Percentiles rank a stretch among this genome's conserved stretches.
Conservation (phyloP, 2,888 invertebrate species). For the Hesperia comma region DNA sequence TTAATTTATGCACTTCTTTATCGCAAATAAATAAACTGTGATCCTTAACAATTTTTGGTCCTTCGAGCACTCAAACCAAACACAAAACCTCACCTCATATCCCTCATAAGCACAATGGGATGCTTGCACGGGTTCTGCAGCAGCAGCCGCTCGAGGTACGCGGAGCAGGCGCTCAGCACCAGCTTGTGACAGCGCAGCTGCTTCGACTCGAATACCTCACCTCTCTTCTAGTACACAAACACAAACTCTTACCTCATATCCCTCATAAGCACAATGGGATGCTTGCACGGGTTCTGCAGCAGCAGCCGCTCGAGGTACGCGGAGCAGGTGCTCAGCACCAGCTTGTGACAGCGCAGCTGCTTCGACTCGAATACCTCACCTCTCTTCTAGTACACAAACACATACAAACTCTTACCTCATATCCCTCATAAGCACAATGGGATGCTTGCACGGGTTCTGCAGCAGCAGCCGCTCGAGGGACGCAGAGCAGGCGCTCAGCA, state of each 20-base stretch:
- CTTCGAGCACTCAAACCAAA: neutral
- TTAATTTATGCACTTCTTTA: too few species aligned
- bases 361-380: too few species aligned
- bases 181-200: conserved; percentile 94
- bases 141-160: conserved; percentile 91
- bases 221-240: too few species aligned
- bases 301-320: conserved; percentile 92
- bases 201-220: conserved; percentile 93
- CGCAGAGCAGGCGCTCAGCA: conserved; percentile 92
- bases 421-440: conserved; percentile 92
- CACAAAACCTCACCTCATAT: conserved; percentile 90
- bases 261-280: conserved; percentile 92
- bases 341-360: conserved; percentile 93
- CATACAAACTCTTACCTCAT: too few species aligned
- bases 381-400: too few species aligned
- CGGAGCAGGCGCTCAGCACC: conserved; percentile 92
- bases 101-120: conserved; percentile 92
- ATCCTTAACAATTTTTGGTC: neutral
- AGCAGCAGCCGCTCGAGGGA: conserved; percentile 91
- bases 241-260: conserved; percentile 86
- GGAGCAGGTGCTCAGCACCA: conserved; percentile 93
- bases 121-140: conserved; percentile 94
- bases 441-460: conserved; percentile 94
- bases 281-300: conserved; percentile 93
- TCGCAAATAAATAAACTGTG: too few species aligned